Conservation (phyloP, 2,113 vertebrate genomes). For the Bagarius yarrelli region DNA sequence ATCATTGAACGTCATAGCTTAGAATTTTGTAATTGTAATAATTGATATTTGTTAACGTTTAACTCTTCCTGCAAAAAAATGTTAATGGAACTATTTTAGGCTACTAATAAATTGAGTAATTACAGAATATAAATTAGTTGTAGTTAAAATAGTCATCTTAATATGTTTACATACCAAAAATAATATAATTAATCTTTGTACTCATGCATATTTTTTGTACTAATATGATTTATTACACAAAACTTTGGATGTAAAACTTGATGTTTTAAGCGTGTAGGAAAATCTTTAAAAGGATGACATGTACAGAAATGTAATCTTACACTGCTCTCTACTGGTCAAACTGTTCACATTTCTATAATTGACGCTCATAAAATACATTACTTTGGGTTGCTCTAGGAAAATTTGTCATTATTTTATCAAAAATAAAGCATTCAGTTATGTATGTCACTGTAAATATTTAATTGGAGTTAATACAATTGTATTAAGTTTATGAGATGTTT, state of each 20-base stretch:
- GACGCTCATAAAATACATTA: not conserved
- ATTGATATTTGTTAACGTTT: not conserved
- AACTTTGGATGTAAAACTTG: not conserved
- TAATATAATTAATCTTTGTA: not conserved
- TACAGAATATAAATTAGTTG: no score
- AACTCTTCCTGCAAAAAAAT: not conserved
- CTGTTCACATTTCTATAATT: not conserved
- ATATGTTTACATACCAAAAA: not conserved
- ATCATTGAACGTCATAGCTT: not conserved
- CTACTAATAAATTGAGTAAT: not conserved
- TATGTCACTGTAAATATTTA: not conserved
- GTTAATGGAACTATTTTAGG: not conserved
- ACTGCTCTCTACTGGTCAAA: conserved; percentile 41
- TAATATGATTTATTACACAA: not conserved
- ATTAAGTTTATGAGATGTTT: not conserved
- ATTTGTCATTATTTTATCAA: not conserved
- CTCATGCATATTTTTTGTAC: not conserved
- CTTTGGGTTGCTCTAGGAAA: not conserved
- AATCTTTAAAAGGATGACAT: not conserved
- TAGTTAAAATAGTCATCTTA: not conserved
- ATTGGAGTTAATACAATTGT: not conserved
- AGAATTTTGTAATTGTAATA: not conserved
- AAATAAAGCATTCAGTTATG: not conserved
- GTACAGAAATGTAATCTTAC: not conserved
- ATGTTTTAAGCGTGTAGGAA: not conserved